Percentiles rank a stretch among this genome's conserved stretches.
Evolutionary conservation across 2,888 invertebrate species (phyloP).

Genomic region (Rosalia funebris): DNA sequence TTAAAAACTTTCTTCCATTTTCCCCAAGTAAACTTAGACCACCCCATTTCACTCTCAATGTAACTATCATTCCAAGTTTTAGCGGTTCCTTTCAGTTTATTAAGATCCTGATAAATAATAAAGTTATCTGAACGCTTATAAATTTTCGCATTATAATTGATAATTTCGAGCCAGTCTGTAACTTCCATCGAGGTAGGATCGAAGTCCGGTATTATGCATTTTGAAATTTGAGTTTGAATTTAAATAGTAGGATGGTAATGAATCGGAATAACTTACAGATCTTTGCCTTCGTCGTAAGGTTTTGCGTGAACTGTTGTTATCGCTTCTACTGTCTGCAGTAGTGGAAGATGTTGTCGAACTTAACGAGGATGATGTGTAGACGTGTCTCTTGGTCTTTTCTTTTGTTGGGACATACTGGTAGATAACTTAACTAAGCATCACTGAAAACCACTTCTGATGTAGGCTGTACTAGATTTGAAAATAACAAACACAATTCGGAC

Average conservation of each 20-base stretch:
- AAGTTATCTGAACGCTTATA: background rate
- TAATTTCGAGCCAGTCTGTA: constrained; percentile 1
- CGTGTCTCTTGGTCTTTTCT: background rate
- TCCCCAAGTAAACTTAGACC: constrained; percentile 8
- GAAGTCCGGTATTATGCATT: constrained; percentile 1
- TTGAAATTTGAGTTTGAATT: background rate
- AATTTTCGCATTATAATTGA: constrained; percentile 2
- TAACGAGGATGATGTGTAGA: background rate
- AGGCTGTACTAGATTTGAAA: background rate
- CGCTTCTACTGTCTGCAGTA: background rate
- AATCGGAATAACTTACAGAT: constrained; percentile 2
- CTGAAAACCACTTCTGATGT: constrained; percentile 2
- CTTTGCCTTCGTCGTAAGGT: constrained; percentile 1
- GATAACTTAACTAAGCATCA: background rate
- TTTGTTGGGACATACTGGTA: background rate
- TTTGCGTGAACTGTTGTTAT: background rate
- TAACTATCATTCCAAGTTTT: constrained; percentile 9
- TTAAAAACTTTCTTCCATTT: constrained; percentile 1
- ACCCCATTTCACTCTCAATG: constrained; percentile 8
- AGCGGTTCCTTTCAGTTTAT: constrained; percentile 4
- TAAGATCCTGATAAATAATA: constrained; percentile 4
- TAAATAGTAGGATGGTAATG: constrained; percentile 2
- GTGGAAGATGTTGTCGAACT: background rate
- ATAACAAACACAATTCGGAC: background rate
- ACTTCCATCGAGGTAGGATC: constrained; percentile 2